Evolutionary conservation across 2,888 invertebrate genomes (phyloP).

Genomic region (Polydrusus tereticollis): DNA sequence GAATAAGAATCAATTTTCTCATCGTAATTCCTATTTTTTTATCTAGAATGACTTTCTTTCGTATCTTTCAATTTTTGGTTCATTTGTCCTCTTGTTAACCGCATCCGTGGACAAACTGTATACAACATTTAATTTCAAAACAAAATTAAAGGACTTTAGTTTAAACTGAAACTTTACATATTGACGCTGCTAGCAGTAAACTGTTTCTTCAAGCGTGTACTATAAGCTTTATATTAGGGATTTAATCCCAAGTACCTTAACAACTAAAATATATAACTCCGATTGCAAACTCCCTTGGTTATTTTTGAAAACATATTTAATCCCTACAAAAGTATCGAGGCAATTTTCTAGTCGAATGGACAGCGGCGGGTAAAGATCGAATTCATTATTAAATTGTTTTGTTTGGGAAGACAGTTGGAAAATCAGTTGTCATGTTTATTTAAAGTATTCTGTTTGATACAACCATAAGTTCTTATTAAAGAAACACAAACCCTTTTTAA

Average conservation of each 20-base stretch:
- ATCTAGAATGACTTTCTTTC: too few species aligned
- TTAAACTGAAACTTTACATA: background rate
- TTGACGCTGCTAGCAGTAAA: background rate
- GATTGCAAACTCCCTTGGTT: background rate
- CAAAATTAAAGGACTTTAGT: background rate
- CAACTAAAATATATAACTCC: background rate
- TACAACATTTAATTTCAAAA: background rate
- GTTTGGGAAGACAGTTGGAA: too few species aligned
- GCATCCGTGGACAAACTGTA: too few species aligned
- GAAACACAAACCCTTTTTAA: too few species aligned
- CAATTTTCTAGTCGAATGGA: background rate
- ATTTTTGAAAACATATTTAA: constrained; percentile 11
- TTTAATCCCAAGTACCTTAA: constrained; percentile 6
- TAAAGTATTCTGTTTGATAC: too few species aligned
- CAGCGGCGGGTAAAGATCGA: background rate
- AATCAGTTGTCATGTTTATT: too few species aligned
- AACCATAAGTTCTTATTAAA: too few species aligned
- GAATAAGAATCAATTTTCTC: too few species aligned
- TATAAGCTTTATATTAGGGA: constrained; percentile 12
- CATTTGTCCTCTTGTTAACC: too few species aligned
- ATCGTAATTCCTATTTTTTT: too few species aligned
- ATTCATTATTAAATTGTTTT: too few species aligned
- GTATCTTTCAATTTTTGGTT: too few species aligned
- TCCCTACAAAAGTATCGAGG: background rate
- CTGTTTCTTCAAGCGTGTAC: background rate